Conservation (phyloP, 1,140 invertebrate species). For the Drosophila lini region DNA sequence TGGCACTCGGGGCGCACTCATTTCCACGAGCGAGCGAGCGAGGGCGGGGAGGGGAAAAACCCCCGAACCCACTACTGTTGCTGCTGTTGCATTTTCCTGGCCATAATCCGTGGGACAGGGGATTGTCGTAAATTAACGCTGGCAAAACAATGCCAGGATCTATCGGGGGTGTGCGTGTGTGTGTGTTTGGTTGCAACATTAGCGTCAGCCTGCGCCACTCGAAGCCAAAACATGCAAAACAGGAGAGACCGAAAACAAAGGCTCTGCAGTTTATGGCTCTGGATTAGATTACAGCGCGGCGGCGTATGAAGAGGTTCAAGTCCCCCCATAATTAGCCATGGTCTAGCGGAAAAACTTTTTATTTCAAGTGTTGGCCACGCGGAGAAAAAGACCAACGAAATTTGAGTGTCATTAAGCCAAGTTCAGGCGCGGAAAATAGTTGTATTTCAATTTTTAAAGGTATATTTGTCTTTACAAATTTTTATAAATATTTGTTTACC, state of each 20-base stretch:
- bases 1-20: constrained; percentile 73
- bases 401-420: constrained; percentile 8
- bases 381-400: neutral
- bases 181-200: constrained; percentile 55
- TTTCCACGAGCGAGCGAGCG: constrained; percentile 36
- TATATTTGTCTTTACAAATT: too few species aligned
- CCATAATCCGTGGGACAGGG: constrained; percentile 64
- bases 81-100: constrained; percentile 56
- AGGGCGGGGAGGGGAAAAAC: constrained; percentile 4
- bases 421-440: neutral
- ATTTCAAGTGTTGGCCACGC: neutral
- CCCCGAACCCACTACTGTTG: neutral
- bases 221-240: constrained; percentile 70
- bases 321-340: constrained; percentile 47
- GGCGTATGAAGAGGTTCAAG: constrained; percentile 36
- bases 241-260: constrained; percentile 53
- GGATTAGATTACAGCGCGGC: constrained; percentile 49
- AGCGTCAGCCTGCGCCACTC: constrained; percentile 57
- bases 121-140: constrained; percentile 79
- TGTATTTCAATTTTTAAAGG: neutral
- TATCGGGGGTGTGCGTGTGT: constrained; percentile 20
- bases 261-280: constrained; percentile 74
- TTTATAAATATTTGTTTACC: too few species aligned
- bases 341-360: constrained; percentile 27
- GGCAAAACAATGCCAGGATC: constrained; percentile 32